phyloP scores from a whole-genome alignment of 2,113 vertebrate species.

The Gallinago paraguaiae region DNA sequence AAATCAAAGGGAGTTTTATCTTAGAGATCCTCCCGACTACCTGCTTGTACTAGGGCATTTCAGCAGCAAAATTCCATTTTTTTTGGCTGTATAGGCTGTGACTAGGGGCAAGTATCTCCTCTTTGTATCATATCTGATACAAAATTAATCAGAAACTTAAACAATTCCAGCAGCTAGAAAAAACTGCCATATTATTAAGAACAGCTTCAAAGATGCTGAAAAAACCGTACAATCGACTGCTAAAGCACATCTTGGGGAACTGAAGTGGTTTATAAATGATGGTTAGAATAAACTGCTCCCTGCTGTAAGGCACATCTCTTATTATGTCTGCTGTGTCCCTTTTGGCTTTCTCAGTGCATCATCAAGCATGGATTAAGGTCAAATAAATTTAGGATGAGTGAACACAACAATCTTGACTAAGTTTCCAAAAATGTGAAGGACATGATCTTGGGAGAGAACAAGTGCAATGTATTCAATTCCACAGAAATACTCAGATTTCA shows the following conservation, averaged over 20 bases:
- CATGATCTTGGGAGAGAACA: background rate
- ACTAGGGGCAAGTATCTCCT: background rate
- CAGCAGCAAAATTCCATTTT: background rate
- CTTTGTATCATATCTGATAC: background rate
- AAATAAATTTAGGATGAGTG: constrained; percentile 27
- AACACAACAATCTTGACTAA: constrained; percentile 1
- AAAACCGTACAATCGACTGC: background rate
- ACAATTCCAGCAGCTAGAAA: background rate
- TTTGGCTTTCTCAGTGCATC: constrained; percentile 46
- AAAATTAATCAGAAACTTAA: constrained; percentile 4
- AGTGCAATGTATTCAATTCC: background rate
- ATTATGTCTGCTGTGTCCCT: background rate
- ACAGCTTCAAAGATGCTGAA: constrained; percentile 4
- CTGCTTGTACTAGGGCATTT: background rate
- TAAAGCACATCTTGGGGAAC: constrained; percentile 20
- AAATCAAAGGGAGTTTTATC: constrained; percentile 27
- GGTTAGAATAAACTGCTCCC: constrained; percentile 52
- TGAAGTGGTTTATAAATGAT: constrained; percentile 49
- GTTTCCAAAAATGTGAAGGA: constrained; percentile 37
- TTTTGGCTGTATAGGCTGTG: background rate
- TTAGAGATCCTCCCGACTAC: background rate
- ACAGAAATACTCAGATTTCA: background rate
- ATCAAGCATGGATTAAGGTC: constrained; percentile 58
- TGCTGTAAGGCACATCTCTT: constrained; percentile 38
- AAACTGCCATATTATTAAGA: background rate